Evolutionary conservation across 2,113 vertebrate genomes (phyloP).

Genomic region (Lycocorax pyrrhopterus): DNA sequence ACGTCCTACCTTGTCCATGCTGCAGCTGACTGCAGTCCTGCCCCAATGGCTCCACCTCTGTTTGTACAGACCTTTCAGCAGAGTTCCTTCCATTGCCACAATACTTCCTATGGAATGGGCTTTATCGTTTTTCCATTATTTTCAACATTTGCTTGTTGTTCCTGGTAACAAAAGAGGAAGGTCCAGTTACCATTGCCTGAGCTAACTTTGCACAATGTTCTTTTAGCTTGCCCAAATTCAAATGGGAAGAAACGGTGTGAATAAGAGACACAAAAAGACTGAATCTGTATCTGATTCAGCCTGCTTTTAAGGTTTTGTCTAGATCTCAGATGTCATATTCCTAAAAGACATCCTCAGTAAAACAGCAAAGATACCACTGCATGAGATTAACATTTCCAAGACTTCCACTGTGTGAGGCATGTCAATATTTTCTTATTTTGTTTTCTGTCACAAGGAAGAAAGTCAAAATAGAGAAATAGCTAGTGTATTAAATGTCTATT

Average conservation of each 20-base stretch:
- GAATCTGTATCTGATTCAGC: background rate
- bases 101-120: background rate
- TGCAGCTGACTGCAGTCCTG: background rate
- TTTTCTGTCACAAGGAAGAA: background rate
- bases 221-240: background rate
- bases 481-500: background rate
- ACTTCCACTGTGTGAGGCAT: background rate
- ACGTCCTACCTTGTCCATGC: background rate
- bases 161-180: background rate
- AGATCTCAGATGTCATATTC: background rate
- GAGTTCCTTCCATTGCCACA: background rate
- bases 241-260: background rate
- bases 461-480: background rate
- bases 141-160: background rate
- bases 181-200: background rate
- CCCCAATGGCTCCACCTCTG: background rate
- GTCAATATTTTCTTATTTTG: background rate
- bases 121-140: background rate
- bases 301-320: background rate
- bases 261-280: background rate
- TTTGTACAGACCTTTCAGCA: background rate
- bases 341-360: background rate
- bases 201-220: background rate
- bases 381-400: background rate
- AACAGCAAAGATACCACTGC: background rate